Evolutionary conservation across 2,797 vertebrate species (phyloP), one percentile per base, ranked within the genome.

Genomic region (Leontopithecus rosalia): DNA sequence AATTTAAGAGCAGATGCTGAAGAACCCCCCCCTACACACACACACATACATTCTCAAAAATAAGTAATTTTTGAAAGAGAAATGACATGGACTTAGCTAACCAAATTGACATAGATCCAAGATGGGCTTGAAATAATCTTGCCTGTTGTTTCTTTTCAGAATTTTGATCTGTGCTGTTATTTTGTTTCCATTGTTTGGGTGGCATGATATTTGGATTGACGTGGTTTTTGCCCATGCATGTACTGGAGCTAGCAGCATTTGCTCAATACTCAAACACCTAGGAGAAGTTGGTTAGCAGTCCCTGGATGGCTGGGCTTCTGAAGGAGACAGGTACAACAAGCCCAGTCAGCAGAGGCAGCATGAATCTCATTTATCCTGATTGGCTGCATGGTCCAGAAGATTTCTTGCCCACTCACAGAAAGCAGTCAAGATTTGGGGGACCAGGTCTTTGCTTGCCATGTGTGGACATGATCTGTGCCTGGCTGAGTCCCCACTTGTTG

Each of bases 81-180:
- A 95, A 95, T 96, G 96, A 97, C 97, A 97, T 24, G 97, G 97
- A 98, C 96, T 97, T 97, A 97, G 97, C 97, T 97, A 97, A 97
- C 97, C 97, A 95, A 97, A 94, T 97, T 89, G 80, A 84, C 85
- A 55, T 64, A 88, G 90, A 81, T 81, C 90, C 92, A 91, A 75
- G 70, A 87, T 88, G 96, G 90, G 95, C 97, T 97, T 6, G 67
- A 91, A 73, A 82, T 79, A 77, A 82, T 72, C 91, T 89, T 97
- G 97, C 96, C 89, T 97, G 92, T 92, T 94, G 57, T 97, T 96
- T 97, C 95, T 92, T 96, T 91, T 92, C 11, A 20, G 36, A 30
- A 5, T 79, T 83, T 85, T 77, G 76, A 80, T 95, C 87, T 79
- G 95, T 97, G 97, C 94, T 94, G 26, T 97, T 89, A n/a, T 82